phyloP scores from a whole-genome alignment of 2,888 invertebrate species.

The Drosophila yooni region DNA sequence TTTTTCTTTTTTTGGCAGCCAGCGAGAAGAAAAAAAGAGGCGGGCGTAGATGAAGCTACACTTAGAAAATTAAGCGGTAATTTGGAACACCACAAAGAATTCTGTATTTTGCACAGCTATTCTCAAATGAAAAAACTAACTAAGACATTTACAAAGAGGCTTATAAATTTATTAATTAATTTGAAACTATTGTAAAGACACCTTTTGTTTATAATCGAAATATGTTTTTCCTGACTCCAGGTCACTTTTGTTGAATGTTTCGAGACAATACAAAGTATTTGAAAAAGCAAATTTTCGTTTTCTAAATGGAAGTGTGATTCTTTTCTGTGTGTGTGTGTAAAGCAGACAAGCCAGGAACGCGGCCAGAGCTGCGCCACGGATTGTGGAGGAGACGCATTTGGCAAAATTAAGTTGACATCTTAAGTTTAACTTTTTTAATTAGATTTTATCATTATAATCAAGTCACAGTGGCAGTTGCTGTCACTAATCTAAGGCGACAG shows the following conservation, averaged over 20 bases:
- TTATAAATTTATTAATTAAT: neutral
- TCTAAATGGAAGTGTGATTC: neutral
- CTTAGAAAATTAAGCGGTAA: neutral
- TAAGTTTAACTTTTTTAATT: slow-evolving; percentile 77
- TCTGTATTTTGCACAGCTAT: neutral
- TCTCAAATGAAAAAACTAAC: neutral
- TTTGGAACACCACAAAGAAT: neutral
- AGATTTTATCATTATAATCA: slow-evolving; percentile 79
- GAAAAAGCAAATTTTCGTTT: neutral
- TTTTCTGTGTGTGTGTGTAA: neutral
- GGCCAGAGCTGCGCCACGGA: neutral
- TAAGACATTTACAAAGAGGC: too few species aligned
- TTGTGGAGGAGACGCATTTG: slow-evolving; percentile 6
- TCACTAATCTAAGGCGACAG: slow-evolving; percentile 9
- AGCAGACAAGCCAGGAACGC: neutral
- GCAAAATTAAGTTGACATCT: slow-evolving; percentile 72
- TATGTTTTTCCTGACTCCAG: neutral
- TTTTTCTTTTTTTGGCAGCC: slow-evolving; percentile 8
- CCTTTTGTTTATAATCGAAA: neutral
- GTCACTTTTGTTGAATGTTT: neutral
- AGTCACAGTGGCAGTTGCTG: slow-evolving; percentile 57
- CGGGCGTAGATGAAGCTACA: slow-evolving; percentile 1
- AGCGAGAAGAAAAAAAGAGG: slow-evolving; percentile 6
- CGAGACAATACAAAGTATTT: neutral
- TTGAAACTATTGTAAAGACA: neutral